A percentile compares a stretch with the other conserved stretches of the same genome.
Evolutionary conservation across 2,113 vertebrate genomes (phyloP).

Genomic region (Eublepharis macularius): DNA sequence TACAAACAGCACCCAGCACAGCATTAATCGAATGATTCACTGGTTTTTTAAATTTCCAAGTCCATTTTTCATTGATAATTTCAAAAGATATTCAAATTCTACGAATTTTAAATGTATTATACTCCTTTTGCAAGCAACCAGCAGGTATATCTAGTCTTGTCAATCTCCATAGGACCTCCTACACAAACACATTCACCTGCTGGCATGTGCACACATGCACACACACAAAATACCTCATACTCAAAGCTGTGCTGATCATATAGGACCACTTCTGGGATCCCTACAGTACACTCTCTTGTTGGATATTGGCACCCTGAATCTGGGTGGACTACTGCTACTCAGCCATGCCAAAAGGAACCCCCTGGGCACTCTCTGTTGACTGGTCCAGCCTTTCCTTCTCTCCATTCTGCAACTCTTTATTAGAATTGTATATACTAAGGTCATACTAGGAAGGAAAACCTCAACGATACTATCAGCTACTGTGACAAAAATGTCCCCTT

Average conservation of each 20-base stretch:
- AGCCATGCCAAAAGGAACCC: not conserved
- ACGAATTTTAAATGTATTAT: not conserved
- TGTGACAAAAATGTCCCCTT: not conserved
- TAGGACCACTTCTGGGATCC: not conserved
- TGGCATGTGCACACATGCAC: not conserved
- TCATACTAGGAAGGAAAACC: not conserved
- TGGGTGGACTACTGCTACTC: not conserved
- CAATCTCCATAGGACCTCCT: not conserved
- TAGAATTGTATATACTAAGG: not conserved
- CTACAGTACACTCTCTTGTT: not conserved
- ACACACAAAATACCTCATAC: not conserved
- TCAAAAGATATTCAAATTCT: not conserved
- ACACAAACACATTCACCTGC: not conserved
- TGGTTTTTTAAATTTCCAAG: not conserved
- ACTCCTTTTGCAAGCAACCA: not conserved
- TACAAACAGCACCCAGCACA: not conserved
- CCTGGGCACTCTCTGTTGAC: not conserved
- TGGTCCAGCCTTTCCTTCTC: not conserved
- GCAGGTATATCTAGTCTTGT: not conserved
- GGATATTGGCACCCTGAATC: not conserved
- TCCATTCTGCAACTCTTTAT: not conserved
- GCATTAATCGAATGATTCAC: not conserved
- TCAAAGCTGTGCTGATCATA: not conserved
- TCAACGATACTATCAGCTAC: not conserved
- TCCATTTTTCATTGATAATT: not conserved